Evolutionary conservation across 2,888 invertebrate genomes (phyloP), one percentile per base, ranked within the genome.

Genomic region (Ochropacha duplaris): DNA sequence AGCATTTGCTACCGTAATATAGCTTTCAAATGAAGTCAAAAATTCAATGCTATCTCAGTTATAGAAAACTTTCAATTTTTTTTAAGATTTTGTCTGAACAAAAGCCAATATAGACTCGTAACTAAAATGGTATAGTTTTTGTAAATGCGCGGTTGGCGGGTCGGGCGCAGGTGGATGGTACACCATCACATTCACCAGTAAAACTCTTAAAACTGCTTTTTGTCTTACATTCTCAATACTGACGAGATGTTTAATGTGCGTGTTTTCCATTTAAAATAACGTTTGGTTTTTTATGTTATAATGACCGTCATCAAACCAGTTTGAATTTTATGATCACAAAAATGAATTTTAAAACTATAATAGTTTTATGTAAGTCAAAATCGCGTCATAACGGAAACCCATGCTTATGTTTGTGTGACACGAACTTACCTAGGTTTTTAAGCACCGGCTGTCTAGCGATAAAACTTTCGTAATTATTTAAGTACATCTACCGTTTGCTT

Each of bases 141-240:
- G n/a, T n/a, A n/a, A n/a, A n/a, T n/a, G n/a, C n/a, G n/a, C 68
- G 74, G 31, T 31, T 12, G 31, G 28, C 28, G 28, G 28, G 28
- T 31, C 31, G 69, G 62, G 58, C 65, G 68, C 67, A 68, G 74
- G 68, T 67, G 72, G 66, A 69, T 69, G 58, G 44, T 44, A 55
- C 14, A 44, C 44, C 44, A 44, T 19, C 44, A 9, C 44, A 44
- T 44, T 44, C 44, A 44, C 19, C 16, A 44, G 44, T 19, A 44
- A 49, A 26, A 26, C 28, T 16, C 49, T 49, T 31, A 31, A 31
- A 31, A 34, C 52, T 34, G 8, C 52, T 52, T 52, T 52, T 52
- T 52, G 31, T 31, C 6, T 19, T 1, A 52, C 52, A 52, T 31
- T 9, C 52, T 34, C 14, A 31, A 51, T 52, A 19, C 19, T 14